A percentile compares a stretch with the other conserved stretches of the same genome.
Conservation (phyloP, 2,797 vertebrate genomes). For the Poliocrania exsul region DNA sequence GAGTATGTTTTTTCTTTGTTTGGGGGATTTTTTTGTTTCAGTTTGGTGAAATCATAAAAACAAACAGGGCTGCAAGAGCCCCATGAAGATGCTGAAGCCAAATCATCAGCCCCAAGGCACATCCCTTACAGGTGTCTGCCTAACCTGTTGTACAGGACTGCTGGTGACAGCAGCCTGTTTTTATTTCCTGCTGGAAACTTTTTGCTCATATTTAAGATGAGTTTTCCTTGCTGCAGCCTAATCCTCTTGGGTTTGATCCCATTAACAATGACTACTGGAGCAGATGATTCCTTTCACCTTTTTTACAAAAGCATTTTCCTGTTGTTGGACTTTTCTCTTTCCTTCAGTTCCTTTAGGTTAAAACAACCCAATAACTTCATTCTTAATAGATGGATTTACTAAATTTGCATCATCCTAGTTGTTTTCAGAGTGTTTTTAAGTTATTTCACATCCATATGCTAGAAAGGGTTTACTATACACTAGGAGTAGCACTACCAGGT, state of each 20-base stretch:
- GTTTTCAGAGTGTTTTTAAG: neutral
- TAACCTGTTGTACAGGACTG: fast-evolving
- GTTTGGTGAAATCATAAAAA: neutral
- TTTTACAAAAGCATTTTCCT: neutral
- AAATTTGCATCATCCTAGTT: neutral
- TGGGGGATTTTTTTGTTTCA: neutral
- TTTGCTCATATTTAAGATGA: neutral
- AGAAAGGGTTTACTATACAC: neutral
- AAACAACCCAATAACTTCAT: neutral
- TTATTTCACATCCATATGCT: neutral
- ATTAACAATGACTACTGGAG: neutral
- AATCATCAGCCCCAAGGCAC: neutral
- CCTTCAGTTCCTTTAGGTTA: neutral
- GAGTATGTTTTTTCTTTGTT: neutral
- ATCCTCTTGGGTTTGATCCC: neutral
- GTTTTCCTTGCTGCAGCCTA: neutral
- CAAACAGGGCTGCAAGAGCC: neutral
- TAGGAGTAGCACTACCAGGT: neutral
- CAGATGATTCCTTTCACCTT: neutral
- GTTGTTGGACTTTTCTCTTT: neutral
- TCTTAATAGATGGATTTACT: neutral
- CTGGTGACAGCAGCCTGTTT: neutral
- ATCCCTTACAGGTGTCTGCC: neutral
- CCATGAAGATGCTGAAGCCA: neutral
- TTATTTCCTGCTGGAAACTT: fast-evolving